Base-by-base conservation (phyloP, 2,888 invertebrate species). In the Gymnocheta viridis region DNA sequence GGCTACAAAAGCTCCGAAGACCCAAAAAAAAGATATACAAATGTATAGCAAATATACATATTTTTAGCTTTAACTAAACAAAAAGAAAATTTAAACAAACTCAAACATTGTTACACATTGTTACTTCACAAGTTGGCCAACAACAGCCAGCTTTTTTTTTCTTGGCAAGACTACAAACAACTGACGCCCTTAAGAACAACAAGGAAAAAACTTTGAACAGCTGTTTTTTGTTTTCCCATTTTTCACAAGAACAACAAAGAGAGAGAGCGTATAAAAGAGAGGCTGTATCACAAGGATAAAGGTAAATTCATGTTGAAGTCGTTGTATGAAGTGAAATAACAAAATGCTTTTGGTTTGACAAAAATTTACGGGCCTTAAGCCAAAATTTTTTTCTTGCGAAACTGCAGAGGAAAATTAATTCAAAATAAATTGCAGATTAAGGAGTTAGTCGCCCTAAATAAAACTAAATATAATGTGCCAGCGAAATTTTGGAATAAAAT, bases 221-320 rank as follows among this genome's bases (percentile, higher is more conserved):
- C 82, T 82, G 82, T 73, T 82, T 67, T 67, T 69, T 69, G 56
- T 49, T 76, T 62, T 66, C 14, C 32, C 14, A 14, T n/a, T 56
- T 35, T 58, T 35, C 14, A 35, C 5, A 32, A 10, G 3, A 27
- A 24, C 12, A 22, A 38, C 22, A 35, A 22, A 32, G 77, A 77
- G 76, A 56, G 19, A 49, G 22, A 35, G 56, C 7, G 10, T 19
- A 17, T n/a, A 2, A 24, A 35, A 66, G 66, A 67, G 67, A 49
- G n/a, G n/a, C 62, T 51, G 29, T 67, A 24, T 27, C 27, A 35
- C 27, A 54, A 54, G 62, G 27, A 54, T 27, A 60, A 66, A 72
- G 62, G 79, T 64, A 70, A 72, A 64, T 66, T 72, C 49, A 54
- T 24, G 9, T 58, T 24, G 38, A 29, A 24, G 5, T 47, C 10